phyloP scores from a whole-genome alignment of 2,113 vertebrate species.

The Brachyhypopomus gauderio region DNA sequence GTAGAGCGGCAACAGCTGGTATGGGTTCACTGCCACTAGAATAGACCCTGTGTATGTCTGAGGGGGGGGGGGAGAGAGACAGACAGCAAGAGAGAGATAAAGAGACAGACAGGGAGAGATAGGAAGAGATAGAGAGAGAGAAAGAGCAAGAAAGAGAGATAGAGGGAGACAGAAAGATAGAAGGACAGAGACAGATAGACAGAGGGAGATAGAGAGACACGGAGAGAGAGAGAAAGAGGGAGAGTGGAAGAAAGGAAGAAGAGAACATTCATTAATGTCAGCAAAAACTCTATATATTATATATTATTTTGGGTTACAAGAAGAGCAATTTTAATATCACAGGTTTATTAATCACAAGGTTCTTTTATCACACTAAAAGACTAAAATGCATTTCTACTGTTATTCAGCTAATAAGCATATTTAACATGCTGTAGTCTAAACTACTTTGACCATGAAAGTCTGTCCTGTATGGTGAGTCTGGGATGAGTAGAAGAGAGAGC shows the following conservation, averaged over 20 bases:
- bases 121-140: no score
- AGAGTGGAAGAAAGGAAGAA: not conserved
- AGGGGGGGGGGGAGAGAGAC: not conserved
- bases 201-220: not conserved
- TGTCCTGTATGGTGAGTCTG: not conserved
- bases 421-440: not conserved
- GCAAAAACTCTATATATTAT: not conserved
- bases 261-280: no score
- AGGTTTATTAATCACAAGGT: no score
- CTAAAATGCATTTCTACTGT: not conserved
- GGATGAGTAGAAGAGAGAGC: not conserved
- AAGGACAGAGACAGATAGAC: no score
- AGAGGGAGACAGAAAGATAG: not conserved
- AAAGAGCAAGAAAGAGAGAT: not conserved
- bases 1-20: conserved; percentile 92
- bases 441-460: not conserved
- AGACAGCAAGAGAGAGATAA: conserved; percentile 3
- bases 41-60: conserved; percentile 96
- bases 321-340: no score
- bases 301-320: no score
- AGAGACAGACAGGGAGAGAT: not conserved
- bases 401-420: not conserved
- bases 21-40: conserved; percentile 95
- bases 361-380: no score
- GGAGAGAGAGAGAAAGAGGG: not conserved